Percentiles rank a stretch among this genome's conserved stretches.
Conservation (phyloP, 2,888 invertebrate genomes). For the Cheilosia variabilis region DNA sequence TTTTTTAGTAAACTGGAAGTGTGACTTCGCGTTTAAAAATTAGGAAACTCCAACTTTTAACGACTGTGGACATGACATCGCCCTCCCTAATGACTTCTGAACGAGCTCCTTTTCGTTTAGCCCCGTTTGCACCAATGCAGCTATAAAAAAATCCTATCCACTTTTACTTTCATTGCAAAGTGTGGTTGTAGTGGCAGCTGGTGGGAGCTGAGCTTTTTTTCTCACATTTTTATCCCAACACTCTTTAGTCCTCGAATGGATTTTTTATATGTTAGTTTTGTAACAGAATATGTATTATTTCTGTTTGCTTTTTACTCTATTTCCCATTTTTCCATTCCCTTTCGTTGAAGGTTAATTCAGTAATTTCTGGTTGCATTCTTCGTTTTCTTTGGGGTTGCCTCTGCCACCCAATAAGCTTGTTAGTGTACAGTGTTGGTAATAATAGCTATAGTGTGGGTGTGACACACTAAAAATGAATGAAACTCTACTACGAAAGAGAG, state of each 20-base stretch:
- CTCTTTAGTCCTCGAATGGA: constrained; percentile 56
- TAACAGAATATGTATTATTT: constrained; percentile 63
- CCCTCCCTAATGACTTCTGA: constrained; percentile 38
- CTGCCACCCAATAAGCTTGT: constrained; percentile 27
- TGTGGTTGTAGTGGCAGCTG: constrained; percentile 24
- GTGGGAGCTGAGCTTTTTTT: constrained; percentile 22
- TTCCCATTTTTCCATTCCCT: constrained; percentile 67
- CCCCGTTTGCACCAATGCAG: constrained; percentile 29
- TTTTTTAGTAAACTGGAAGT: no score
- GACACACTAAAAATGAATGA: constrained; percentile 72
- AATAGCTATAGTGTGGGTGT: constrained; percentile 63
- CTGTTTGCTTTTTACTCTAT: constrained; percentile 46
- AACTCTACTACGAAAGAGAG: constrained; percentile 48
- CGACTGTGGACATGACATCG: neutral
- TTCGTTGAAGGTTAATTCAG: constrained; percentile 75
- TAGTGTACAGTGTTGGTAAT: constrained; percentile 47
- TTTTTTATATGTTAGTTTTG: constrained; percentile 65
- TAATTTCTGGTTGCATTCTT: constrained; percentile 74
- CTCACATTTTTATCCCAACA: constrained; percentile 47
- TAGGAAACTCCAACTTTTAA: neutral
- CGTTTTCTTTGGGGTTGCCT: constrained; percentile 21
- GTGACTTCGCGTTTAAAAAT: neutral
- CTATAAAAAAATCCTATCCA: constrained; percentile 50
- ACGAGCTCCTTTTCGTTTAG: constrained; percentile 25
- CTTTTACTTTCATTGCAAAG: constrained; percentile 69